Evolutionary conservation across 2,797 vertebrate species (phyloP).

Genomic region (Bryconaethiops microstoma): DNA sequence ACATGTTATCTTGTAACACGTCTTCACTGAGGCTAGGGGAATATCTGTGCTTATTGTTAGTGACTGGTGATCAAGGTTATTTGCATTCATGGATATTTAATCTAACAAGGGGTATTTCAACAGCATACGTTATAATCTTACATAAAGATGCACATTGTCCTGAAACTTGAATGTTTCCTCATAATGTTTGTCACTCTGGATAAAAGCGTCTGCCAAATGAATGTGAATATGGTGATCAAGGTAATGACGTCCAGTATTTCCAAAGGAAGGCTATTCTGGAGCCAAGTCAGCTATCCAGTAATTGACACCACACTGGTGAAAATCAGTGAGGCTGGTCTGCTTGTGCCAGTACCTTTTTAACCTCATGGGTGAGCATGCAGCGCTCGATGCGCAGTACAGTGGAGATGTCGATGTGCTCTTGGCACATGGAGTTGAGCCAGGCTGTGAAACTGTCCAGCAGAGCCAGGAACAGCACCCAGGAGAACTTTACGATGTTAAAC

Average conservation of each 20-base stretch:
- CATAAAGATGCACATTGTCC: too few species aligned
- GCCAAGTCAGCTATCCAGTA: not conserved
- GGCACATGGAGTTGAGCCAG: slow-evolving; percentile 90
- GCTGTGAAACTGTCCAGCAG: slow-evolving; percentile 91
- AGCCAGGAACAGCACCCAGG: slow-evolving; percentile 90
- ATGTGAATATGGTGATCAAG: not conserved
- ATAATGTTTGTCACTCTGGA: too few species aligned
- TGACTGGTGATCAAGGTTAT: not conserved
- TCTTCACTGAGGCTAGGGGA: not conserved
- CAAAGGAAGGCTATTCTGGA: not conserved
- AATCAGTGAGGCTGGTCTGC: not conserved
- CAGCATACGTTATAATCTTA: too few species aligned
- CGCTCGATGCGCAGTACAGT: slow-evolving; percentile 90
- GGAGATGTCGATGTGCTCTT: slow-evolving; percentile 92
- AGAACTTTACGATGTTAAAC: slow-evolving; percentile 91
- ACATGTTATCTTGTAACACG: not conserved
- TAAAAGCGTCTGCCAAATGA: too few species aligned
- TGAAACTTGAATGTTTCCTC: too few species aligned
- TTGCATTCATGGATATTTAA: not conserved
- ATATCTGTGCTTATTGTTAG: not conserved
- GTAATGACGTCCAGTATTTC: not conserved
- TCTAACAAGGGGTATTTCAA: not conserved
- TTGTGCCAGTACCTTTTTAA: slow-evolving; percentile 84
- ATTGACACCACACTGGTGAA: not conserved
- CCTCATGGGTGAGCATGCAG: slow-evolving; percentile 93